Percentiles rank a stretch among this genome's conserved stretches.
Evolutionary conservation across 2,888 invertebrate genomes (phyloP).

Genomic region (Sussaba pulchella): DNA sequence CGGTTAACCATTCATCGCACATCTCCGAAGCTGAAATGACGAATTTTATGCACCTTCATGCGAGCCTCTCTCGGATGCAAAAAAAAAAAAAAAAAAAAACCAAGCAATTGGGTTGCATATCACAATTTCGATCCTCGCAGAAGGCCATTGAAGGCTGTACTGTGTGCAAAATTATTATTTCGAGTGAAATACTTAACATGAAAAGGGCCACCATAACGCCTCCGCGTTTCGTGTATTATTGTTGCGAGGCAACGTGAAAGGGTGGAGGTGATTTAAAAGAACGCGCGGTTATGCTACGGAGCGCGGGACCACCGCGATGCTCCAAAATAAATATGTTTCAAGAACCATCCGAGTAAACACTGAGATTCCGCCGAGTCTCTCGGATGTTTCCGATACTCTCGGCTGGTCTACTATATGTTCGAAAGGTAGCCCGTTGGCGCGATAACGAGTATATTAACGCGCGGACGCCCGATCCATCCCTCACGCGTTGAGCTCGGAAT

Average conservation of each 20-base stretch:
- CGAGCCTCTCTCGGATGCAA: no score
- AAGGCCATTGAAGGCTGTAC: neutral
- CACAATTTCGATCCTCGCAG: neutral
- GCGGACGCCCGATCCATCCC: conserved; percentile 50
- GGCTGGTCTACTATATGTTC: neutral
- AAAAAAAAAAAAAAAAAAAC: no score
- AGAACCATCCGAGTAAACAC: conserved; percentile 1
- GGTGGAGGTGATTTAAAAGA: conserved; percentile 14
- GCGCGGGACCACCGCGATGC: conserved; percentile 41
- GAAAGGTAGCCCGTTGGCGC: conserved; percentile 8
- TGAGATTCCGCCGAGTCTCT: neutral
- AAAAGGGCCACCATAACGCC: no score
- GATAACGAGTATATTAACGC: conserved; percentile 20
- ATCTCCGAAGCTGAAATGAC: no score
- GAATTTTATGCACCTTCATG: no score
- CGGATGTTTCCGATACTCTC: neutral
- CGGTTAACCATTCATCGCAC: no score
- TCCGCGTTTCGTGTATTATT: conserved; percentile 35
- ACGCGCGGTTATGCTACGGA: neutral
- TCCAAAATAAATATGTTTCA: conserved; percentile 38
- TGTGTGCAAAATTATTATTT: neutral
- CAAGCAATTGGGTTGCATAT: neutral
- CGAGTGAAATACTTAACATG: no score
- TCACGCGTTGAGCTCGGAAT: conserved; percentile 69
- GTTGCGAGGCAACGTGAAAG: neutral